Evolutionary conservation across 2,797 vertebrate species (phyloP).

Genomic region (Pempheris klunzingeri): DNA sequence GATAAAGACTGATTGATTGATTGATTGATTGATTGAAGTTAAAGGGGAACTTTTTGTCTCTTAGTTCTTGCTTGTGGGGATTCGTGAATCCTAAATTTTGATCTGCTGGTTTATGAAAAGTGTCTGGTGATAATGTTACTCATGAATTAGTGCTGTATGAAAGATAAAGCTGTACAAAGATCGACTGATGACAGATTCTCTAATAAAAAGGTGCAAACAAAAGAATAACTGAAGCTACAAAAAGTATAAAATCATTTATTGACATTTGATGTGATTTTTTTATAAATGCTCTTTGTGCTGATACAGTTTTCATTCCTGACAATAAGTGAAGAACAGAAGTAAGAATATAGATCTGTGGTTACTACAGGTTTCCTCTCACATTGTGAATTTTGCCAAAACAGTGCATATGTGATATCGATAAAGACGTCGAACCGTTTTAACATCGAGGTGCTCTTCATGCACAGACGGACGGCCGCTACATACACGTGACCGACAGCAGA

Average conservation of each 20-base stretch:
- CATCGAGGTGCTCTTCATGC: conserved; percentile 61
- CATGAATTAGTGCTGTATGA: too few relatives aligned
- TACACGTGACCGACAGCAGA: conserved; percentile 23
- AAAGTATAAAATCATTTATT: conserved; percentile 93
- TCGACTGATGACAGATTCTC: too few relatives aligned
- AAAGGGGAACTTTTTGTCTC: too few relatives aligned
- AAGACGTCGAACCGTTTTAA: conserved; percentile 22
- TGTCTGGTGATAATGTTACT: too few relatives aligned
- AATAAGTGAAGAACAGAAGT: conserved; percentile 67
- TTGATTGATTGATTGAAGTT: too few relatives aligned
- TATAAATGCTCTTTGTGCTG: conserved; percentile 87
- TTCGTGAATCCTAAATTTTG: too few relatives aligned
- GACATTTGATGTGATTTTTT: conserved; percentile 85
- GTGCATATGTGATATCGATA: conserved; percentile 32
- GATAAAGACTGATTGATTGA: too few relatives aligned
- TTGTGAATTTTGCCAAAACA: conserved; percentile 17
- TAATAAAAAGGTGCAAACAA: neutral
- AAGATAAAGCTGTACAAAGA: too few relatives aligned
- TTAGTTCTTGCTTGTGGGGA: too few relatives aligned
- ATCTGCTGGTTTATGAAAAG: too few relatives aligned
- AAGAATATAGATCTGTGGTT: conserved; percentile 62
- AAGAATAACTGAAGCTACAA: conserved; percentile 15
- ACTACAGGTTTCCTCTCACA: conserved; percentile 5
- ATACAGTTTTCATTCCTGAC: conserved; percentile 70
- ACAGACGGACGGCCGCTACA: conserved; percentile 9